Evolutionary conservation across 2,113 vertebrate species (phyloP).

Genomic region (Hippocampus comes): DNA sequence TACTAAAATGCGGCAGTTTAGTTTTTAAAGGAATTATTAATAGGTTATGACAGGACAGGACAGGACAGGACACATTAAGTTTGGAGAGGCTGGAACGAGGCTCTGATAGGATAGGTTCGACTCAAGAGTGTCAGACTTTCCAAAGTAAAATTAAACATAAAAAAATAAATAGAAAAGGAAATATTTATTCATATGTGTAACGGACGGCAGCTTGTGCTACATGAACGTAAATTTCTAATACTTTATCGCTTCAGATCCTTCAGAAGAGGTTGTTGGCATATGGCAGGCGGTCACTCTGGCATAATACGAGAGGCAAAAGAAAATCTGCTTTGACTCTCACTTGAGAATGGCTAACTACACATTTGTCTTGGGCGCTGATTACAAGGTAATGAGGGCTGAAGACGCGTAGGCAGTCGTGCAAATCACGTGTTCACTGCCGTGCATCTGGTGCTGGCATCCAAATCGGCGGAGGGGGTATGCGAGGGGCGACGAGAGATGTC

Average conservation of each 20-base stretch:
- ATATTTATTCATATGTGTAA: neutral
- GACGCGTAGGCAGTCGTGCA: conserved; percentile 1
- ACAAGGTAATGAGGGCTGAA: conserved; percentile 30
- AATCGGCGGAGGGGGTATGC: conserved; percentile 7
- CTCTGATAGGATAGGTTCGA: neutral
- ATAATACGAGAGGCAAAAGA: neutral
- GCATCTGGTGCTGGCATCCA: conserved; percentile 6
- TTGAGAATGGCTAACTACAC: neutral
- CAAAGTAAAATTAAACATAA: neutral
- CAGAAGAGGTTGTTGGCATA: no score
- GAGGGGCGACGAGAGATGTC: conserved; percentile 19
- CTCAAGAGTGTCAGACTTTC: neutral
- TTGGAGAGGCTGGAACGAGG: neutral
- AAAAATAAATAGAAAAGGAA: neutral
- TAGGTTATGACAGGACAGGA: no score
- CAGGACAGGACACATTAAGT: no score
- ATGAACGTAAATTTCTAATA: no score
- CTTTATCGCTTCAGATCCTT: no score
- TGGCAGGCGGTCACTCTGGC: neutral
- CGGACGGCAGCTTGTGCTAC: no score
- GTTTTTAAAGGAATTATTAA: no score
- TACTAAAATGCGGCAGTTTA: no score
- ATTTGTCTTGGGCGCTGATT: conserved; percentile 27
- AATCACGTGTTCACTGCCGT: neutral
- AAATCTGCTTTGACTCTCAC: conserved; percentile 8